Evolutionary conservation across 2,797 vertebrate species (phyloP).

Genomic region (Clarias laeviceps): DNA sequence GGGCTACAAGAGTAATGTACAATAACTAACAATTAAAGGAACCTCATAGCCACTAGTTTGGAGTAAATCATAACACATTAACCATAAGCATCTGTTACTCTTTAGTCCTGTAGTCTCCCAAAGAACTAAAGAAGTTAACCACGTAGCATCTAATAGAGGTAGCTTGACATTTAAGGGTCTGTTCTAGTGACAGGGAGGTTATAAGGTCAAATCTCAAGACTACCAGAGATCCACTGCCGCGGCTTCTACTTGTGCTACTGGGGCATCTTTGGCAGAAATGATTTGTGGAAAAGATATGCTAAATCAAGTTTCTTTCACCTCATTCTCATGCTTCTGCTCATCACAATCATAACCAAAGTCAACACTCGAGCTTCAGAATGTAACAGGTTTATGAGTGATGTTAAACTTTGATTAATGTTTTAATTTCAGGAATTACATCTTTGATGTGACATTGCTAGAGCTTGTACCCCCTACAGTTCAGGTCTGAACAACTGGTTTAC

Average conservation of each 20-base stretch:
- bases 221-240: constrained; percentile 6
- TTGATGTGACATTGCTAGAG: constrained; percentile 26
- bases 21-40: background rate
- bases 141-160: background rate
- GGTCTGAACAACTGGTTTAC: constrained; percentile 43
- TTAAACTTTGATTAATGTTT: constrained; percentile 25
- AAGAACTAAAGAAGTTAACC: constrained; percentile 9
- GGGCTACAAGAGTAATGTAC: background rate
- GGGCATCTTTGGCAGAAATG: constrained; percentile 8
- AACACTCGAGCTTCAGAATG: background rate
- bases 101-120: background rate
- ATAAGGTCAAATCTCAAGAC: background rate
- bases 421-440: constrained; percentile 14
- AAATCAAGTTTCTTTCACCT: background rate
- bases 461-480: background rate
- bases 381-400: constrained; percentile 6
- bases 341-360: background rate
- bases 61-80: constrained; percentile 15
- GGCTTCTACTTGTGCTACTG: background rate
- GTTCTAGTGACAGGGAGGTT: constrained; percentile 10
- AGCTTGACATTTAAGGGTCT: constrained; percentile 1
- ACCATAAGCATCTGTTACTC: background rate
- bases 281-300: background rate
- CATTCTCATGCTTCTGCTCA: constrained; percentile 8
- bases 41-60: background rate